Percentiles rank a stretch among this genome's conserved stretches.
phyloP scores from a whole-genome alignment of 1,140 invertebrate genomes.

The Colletes latitarsis region DNA sequence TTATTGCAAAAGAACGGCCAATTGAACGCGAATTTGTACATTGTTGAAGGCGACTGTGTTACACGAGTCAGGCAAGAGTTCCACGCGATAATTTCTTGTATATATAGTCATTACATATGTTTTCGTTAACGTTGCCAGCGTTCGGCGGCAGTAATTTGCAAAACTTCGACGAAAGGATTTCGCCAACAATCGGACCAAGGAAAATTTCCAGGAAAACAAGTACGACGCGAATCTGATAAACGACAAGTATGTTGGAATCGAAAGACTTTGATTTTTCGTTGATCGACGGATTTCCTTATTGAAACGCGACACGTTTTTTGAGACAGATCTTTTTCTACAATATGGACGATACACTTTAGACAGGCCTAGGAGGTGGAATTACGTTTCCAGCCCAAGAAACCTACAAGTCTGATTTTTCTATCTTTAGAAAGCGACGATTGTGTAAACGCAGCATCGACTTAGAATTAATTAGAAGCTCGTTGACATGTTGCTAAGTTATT shows the following conservation, averaged over 20 bases:
- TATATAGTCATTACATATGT: constrained; percentile 41
- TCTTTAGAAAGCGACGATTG: constrained; percentile 48
- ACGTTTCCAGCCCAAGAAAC: constrained; percentile 33
- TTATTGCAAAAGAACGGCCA: not conserved
- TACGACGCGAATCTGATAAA: not conserved
- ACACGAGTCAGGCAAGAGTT: constrained; percentile 11
- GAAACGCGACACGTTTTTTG: not conserved
- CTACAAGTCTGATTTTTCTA: constrained; percentile 71
- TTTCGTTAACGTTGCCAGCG: constrained; percentile 15
- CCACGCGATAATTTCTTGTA: constrained; percentile 35
- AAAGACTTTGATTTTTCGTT: not conserved
- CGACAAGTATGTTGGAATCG: not conserved
- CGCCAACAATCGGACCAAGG: constrained; percentile 21
- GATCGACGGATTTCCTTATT: not conserved
- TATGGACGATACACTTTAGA: not conserved
- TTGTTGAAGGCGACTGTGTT: constrained; percentile 13
- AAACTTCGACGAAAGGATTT: constrained; percentile 5
- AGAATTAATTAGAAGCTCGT: constrained; percentile 37
- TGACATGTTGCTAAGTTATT: constrained; percentile 18
- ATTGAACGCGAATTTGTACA: constrained; percentile 12
- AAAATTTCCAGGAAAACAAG: not conserved
- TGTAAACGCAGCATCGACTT: constrained; percentile 11
- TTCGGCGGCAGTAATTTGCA: constrained; percentile 5
- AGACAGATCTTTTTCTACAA: not conserved
- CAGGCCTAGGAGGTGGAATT: constrained; percentile 38